phyloP scores from a whole-genome alignment of 2,797 vertebrate species.

The Rachycentron canadum region DNA sequence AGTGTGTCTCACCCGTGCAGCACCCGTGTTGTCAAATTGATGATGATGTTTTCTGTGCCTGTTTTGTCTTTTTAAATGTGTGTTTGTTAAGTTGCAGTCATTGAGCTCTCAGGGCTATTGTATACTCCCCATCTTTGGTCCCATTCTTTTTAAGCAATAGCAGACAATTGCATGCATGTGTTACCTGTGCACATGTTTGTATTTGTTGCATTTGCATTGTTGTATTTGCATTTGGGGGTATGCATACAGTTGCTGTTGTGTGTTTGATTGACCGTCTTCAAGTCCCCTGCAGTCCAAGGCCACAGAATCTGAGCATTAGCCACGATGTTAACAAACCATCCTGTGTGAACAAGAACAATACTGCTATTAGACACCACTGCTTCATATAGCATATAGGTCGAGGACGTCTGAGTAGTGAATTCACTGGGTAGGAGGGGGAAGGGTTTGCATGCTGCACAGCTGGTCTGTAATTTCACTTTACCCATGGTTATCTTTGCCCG shows the following conservation, averaged over 20 bases:
- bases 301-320: neutral
- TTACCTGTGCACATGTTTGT: too few relatives aligned
- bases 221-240: too few relatives aligned
- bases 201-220: too few relatives aligned
- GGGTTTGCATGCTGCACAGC: slow-evolving; percentile 15
- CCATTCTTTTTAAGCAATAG: neutral
- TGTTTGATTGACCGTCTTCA: neutral
- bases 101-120: too few relatives aligned
- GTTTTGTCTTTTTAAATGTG: too few relatives aligned
- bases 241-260: neutral
- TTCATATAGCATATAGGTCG: neutral
- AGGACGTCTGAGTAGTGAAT: slow-evolving; percentile 9
- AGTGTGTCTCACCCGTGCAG: too few relatives aligned
- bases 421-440: neutral
- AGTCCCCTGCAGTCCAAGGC: neutral
- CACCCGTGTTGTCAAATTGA: too few relatives aligned
- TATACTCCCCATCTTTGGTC: neutral
- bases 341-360: neutral
- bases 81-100: too few relatives aligned
- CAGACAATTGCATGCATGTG: too few relatives aligned
- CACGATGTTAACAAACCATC: neutral
- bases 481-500: slow-evolving; percentile 18
- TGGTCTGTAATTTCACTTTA: slow-evolving; percentile 30
- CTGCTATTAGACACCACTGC: neutral
- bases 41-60: too few relatives aligned